A percentile compares a stretch with the other conserved stretches of the same genome.
These are phyloP conservation scores for Rhabdomys dilectus DNA, from an alignment of 2,113 vertebrate species.

Conservation along the genomic window DNA sequence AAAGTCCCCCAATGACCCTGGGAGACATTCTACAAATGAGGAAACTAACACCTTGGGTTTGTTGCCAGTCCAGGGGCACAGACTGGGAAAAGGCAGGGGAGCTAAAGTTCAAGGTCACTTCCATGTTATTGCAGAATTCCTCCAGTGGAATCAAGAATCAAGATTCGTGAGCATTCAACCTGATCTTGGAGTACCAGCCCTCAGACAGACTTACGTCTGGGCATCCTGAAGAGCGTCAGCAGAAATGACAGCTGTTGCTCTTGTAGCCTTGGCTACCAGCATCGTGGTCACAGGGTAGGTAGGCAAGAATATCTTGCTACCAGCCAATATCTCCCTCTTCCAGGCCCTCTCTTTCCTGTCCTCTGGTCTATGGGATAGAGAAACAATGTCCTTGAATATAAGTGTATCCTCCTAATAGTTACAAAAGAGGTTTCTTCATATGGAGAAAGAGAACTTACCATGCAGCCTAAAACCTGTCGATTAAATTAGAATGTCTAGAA, in stretches of 20 bases:
- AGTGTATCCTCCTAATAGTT: background rate
- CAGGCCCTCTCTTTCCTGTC: background rate
- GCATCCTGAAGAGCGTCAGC: background rate
- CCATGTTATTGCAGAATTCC: background rate
- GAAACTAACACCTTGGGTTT: background rate
- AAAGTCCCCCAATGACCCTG: background rate
- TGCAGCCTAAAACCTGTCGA: background rate
- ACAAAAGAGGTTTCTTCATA: background rate
- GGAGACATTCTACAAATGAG: background rate
- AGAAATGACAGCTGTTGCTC: background rate
- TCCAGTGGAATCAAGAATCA: background rate
- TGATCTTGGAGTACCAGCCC: background rate
- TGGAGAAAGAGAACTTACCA: background rate
- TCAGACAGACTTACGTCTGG: no score
- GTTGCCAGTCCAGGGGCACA: background rate
- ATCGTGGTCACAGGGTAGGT: accelerated
- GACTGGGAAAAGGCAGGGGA: background rate
- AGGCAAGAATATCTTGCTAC: accelerated
- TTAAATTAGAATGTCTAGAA: no score
- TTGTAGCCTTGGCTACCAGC: background rate
- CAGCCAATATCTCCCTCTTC: background rate
- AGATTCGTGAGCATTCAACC: background rate
- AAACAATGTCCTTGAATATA: background rate
- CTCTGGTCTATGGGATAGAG: background rate
- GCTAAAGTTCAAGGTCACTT: background rate